Evolutionary conservation across 2,888 invertebrate genomes (phyloP).

Genomic region (Ophraella communa): DNA sequence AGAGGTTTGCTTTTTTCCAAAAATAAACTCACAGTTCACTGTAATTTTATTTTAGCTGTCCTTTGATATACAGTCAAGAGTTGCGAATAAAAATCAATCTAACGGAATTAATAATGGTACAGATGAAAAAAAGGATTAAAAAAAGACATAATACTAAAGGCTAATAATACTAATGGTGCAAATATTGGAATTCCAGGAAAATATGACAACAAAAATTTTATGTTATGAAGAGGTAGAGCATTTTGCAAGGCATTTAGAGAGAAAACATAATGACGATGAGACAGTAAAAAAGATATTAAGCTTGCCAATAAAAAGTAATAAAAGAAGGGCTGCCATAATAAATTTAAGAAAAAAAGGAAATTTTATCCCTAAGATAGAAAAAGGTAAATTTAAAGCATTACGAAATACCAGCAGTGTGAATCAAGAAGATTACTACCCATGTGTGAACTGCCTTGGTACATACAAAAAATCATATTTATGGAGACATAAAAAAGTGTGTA

Average conservation of each 20-base stretch:
- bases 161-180: not conserved
- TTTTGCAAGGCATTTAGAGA: slow-evolving; percentile 10
- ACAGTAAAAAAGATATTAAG: slow-evolving; percentile 10
- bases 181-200: not conserved
- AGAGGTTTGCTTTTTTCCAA: too few species aligned
- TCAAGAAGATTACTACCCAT: slow-evolving; percentile 20
- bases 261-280: slow-evolving; percentile 14
- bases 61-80: too few species aligned
- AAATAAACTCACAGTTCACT: too few species aligned
- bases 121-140: not conserved
- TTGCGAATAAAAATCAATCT: too few species aligned
- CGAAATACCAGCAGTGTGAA: not conserved
- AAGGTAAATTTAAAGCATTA: not conserved
- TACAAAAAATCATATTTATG: slow-evolving; percentile 24
- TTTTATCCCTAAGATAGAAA: not conserved
- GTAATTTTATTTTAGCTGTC: too few species aligned
- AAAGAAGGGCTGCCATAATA: slow-evolving; percentile 5
- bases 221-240: slow-evolving; percentile 15
- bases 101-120: too few species aligned
- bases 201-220: slow-evolving; percentile 3
- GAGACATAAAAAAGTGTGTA: slow-evolving; percentile 20
- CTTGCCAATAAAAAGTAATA: slow-evolving; percentile 10
- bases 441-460: slow-evolving; percentile 15
- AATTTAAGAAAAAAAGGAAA: not conserved
- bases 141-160: too few species aligned